Conservation (phyloP, 2,113 vertebrate species). For the Mirounga angustirostris region DNA sequence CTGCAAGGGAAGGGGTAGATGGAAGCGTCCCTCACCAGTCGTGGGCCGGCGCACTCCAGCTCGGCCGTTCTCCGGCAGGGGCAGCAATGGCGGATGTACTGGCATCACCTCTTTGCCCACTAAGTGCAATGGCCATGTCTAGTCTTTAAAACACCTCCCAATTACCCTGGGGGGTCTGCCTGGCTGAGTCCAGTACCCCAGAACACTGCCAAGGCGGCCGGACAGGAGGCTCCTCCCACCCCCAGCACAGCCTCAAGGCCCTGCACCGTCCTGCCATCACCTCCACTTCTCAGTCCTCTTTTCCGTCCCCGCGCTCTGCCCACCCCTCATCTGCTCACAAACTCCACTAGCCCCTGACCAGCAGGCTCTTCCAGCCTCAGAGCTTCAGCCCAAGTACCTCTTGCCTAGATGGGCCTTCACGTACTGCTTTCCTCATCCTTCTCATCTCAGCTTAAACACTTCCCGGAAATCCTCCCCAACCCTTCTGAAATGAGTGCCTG, state of each 20-base stretch:
- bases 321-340: not conserved
- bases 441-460: not conserved
- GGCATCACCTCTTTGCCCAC: not conserved
- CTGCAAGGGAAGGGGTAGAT: slow-evolving; percentile 81
- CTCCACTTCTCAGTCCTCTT: not conserved
- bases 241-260: not conserved
- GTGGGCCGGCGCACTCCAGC: not conserved
- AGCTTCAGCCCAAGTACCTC: not conserved
- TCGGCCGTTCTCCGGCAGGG: not conserved
- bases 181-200: not conserved
- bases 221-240: not conserved
- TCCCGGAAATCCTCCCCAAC: not conserved
- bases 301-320: not conserved
- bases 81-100: not conserved
- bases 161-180: not conserved
- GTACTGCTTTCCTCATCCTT: not conserved
- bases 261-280: not conserved
- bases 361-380: not conserved
- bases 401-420: not conserved
- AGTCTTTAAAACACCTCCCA: not conserved
- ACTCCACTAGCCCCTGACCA: not conserved
- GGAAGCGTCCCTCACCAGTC: not conserved
- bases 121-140: not conserved
- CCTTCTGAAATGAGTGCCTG: not conserved
- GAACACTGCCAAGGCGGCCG: not conserved